Conservation (phyloP, 2,797 vertebrate species). For the Halcyon smyrnensis region DNA sequence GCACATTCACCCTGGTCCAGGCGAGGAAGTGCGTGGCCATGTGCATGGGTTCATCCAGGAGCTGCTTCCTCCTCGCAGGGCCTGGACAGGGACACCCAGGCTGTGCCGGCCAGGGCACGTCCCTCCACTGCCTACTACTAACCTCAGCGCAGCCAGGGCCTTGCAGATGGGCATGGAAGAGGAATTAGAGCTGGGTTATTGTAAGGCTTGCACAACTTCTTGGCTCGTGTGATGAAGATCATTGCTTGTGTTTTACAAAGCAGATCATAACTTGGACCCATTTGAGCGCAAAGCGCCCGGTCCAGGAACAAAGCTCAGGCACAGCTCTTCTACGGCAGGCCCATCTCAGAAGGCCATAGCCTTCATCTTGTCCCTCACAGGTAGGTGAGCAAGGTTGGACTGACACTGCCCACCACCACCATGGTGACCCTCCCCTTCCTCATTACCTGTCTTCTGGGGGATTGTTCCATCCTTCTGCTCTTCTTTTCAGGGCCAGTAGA, state of each 20-base stretch:
- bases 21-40: background rate
- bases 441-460: background rate
- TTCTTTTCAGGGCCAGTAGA: background rate
- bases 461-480: background rate
- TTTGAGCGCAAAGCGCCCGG: background rate
- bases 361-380: background rate
- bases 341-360: background rate
- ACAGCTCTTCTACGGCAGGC: background rate
- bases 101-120: background rate
- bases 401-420: background rate
- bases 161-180: background rate
- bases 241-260: background rate
- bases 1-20: fast-evolving
- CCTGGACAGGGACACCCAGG: background rate
- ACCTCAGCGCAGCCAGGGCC: fast-evolving
- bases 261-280: background rate
- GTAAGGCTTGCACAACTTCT: background rate
- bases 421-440: background rate
- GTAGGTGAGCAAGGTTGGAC: background rate
- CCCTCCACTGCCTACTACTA: background rate
- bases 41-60: background rate
- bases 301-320: background rate
- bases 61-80: background rate
- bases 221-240: background rate
- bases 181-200: background rate